Base-by-base conservation (phyloP, 1,140 invertebrate species). In the Drosophila melanogaster region DNA sequence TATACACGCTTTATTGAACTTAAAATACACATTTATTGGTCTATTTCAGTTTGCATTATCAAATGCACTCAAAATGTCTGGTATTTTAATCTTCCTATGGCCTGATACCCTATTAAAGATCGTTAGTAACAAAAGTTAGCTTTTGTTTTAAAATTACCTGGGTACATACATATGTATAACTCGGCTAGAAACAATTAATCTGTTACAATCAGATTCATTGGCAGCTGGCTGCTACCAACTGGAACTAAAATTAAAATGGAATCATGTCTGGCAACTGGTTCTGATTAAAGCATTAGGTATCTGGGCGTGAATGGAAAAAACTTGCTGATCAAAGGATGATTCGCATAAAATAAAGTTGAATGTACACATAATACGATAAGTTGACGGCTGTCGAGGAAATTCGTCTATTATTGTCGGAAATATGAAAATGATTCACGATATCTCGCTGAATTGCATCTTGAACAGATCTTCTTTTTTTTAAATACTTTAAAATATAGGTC, bases 241-340 rank as follows among this genome's bases (percentile, higher is more conserved):
- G 33, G 0, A 30, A 55, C 49, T 53, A 12, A 17, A 59, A 38
- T 38, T 38, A 26, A 56, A 37, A 60, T 60, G 24, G n/a, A 30
- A 30, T 24, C 17, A 35, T 19, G 17, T 24, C 33, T 19, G 5
- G 33, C 47, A 69, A 44, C 44, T 24, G 41, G 61, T 67, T 55
- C 3, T 22, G 40, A 35, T 44, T 22, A 22, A 26, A 46, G 30
- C 57, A 46, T 24, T 44, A 22, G 4, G 14, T 17, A 37, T 22
- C 15, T 53, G 11, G 24, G 1, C 30, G 26, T 30, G 35, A 40
- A 35, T 47, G 10, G 24, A 26, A 41, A 54, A 53, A 70, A 70
- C 17, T 69, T 70, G 66, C 66, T 49, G 66, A 70, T 33, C 49
- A 69, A 55, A 70, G 62, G n/a, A 57, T 70, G 66, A 70, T 33